Evolutionary conservation across 2,888 invertebrate species (phyloP).

Genomic region (Cheilosia pagana): DNA sequence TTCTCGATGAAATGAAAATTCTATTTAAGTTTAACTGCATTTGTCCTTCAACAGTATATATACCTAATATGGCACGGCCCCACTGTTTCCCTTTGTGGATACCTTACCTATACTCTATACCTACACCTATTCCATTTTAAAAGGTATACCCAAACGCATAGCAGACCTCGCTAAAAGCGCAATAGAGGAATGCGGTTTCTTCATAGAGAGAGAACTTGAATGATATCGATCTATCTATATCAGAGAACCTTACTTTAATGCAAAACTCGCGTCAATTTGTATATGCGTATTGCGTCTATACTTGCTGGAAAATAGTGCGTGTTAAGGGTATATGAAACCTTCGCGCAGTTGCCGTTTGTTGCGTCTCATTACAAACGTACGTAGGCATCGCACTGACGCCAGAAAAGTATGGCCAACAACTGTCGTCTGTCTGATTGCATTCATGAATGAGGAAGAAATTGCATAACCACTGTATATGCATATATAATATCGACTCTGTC

Average conservation of each 20-base stretch:
- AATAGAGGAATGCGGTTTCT: slow-evolving; percentile 47
- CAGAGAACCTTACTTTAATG: slow-evolving; percentile 28
- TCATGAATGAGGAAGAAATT: slow-evolving; percentile 73
- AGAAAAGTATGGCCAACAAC: slow-evolving; percentile 62
- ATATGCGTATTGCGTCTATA: slow-evolving; percentile 9
- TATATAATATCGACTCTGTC: slow-evolving; percentile 20
- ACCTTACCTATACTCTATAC: no score
- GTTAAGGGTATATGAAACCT: slow-evolving; percentile 41
- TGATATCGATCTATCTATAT: slow-evolving; percentile 46
- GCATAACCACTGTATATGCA: slow-evolving; percentile 48
- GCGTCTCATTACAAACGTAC: slow-evolving; percentile 9
- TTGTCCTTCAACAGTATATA: no score
- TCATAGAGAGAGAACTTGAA: slow-evolving; percentile 19
- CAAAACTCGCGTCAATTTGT: slow-evolving; percentile 42
- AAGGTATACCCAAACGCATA: slow-evolving; percentile 13
- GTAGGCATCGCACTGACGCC: slow-evolving; percentile 65
- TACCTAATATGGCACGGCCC: not conserved
- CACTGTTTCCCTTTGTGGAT: slow-evolving; percentile 20
- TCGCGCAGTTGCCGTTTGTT: slow-evolving; percentile 1
- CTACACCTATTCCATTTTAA: not conserved
- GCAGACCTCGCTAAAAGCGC: not conserved
- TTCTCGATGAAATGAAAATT: no score
- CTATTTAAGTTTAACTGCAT: no score
- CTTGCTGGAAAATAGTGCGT: slow-evolving; percentile 28
- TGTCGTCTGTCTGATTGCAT: slow-evolving; percentile 62